Percentiles rank a stretch among this genome's conserved stretches.
phyloP scores from a whole-genome alignment of 2,113 vertebrate species.

The Percina caprodes region DNA sequence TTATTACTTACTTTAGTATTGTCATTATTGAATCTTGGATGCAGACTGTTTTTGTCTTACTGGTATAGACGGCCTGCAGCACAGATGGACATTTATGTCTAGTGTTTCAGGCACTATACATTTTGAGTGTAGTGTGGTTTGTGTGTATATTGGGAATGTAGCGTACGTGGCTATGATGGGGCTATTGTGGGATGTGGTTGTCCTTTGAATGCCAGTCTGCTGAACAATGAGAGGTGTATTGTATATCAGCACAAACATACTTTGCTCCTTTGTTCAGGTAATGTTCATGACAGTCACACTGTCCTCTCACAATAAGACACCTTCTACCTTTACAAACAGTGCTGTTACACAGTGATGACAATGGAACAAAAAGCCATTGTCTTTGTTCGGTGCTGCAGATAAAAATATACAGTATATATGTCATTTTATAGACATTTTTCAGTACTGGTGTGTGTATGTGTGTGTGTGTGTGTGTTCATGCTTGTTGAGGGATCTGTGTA shows the following conservation, averaged over 20 bases:
- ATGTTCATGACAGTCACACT: background rate
- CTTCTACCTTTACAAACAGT: slow-evolving; percentile 2
- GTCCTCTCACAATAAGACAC: slow-evolving; percentile 5
- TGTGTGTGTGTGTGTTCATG: background rate
- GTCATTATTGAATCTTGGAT: background rate
- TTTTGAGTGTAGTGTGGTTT: slow-evolving; percentile 14
- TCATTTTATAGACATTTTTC: background rate
- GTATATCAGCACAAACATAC: slow-evolving; percentile 48
- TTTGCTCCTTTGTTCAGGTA: slow-evolving; percentile 44
- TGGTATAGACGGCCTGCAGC: background rate
- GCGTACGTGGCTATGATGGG: slow-evolving; percentile 17
- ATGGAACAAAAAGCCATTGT: slow-evolving; percentile 22
- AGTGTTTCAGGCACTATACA: slow-evolving; percentile 20
- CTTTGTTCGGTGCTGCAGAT: background rate
- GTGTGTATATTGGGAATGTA: slow-evolving; percentile 34
- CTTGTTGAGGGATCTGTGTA: slow-evolving; percentile 8
- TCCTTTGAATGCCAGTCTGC: slow-evolving; percentile 44
- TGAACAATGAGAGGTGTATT: slow-evolving; percentile 53
- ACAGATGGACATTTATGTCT: slow-evolving; percentile 12
- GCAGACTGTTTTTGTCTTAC: background rate
- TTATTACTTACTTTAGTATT: background rate
- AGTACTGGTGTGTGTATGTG: background rate
- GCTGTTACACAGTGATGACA: slow-evolving; percentile 11
- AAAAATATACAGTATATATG: background rate
- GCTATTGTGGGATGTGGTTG: slow-evolving; percentile 41